Conservation (phyloP, 2,888 invertebrate genomes). For the Frankliniella fusca region DNA sequence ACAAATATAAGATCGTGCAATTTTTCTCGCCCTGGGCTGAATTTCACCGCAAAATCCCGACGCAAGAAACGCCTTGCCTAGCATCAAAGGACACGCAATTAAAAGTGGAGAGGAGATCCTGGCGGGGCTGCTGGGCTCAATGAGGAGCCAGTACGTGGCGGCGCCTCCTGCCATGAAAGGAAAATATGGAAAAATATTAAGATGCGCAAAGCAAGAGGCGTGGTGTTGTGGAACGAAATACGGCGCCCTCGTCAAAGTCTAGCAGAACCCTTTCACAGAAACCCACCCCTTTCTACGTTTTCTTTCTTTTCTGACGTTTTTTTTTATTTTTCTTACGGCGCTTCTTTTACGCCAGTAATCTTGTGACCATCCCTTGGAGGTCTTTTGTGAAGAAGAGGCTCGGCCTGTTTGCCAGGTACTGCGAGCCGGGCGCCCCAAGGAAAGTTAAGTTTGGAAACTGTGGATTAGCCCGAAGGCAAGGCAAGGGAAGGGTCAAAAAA, state of each 20-base stretch:
- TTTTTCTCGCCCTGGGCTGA: too few species aligned
- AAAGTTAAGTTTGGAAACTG: background rate
- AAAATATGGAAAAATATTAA: constrained; percentile 21
- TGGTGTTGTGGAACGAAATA: background rate
- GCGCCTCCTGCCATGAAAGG: background rate
- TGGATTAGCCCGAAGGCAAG: background rate
- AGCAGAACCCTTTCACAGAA: too few species aligned
- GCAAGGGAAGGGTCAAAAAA: background rate
- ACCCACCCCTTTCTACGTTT: background rate
- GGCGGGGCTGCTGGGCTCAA: background rate
- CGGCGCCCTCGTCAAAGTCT: constrained; percentile 3
- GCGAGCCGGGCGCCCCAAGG: background rate
- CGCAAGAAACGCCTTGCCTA: background rate
- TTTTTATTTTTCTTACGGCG: background rate
- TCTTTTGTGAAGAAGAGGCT: too few species aligned
- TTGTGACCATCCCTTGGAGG: too few species aligned
- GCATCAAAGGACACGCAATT: constrained; percentile 7
- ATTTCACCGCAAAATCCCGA: too few species aligned
- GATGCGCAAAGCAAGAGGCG: background rate
- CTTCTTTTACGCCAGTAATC: too few species aligned
- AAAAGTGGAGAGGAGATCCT: background rate
- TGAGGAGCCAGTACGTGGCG: background rate
- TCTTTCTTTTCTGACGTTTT: background rate
- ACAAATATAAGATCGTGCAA: too few species aligned
- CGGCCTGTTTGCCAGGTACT: background rate